Evolutionary conservation across 2,797 vertebrate genomes (phyloP), one percentile per base, ranked within the genome.

Genomic region (Micrastur ruficollis): DNA sequence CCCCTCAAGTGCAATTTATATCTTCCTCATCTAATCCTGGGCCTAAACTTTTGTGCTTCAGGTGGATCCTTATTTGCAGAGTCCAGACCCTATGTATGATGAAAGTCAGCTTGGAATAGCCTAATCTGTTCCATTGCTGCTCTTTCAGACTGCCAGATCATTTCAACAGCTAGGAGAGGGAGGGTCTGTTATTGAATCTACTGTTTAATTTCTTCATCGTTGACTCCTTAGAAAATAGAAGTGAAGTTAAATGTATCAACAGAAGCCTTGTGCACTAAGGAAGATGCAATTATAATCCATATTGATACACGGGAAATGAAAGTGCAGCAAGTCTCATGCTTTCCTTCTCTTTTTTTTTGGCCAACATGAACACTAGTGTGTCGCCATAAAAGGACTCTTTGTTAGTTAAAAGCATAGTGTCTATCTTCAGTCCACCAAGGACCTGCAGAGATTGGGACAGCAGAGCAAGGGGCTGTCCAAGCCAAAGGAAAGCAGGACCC

Each of bases 1-100:
- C 4, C 8, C 5, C 12, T 85, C 23, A 40, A 42, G 17, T 25
- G 12, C 7, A 32, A 29, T 32, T 74, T 72, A 21, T 67, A 26
- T 27, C 0, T 0, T n/a, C n/a, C 40, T 11, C 26, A 32, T 76
- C 36, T 81, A 40, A 67, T 56, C 11, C 18, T 56, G 10, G 7
- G 5, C 4, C 29, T 52, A 5, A 88, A 65, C 4, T 3, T 34
- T 31, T 19, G 19, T 59, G 18, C 55, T 86, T 47, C 23, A 75
- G 50, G 25, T 84, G 27, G 79, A 78, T 42, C 11, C 1, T 59
- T 68, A 34, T 46, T 55, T 4, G 0, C 29, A 89, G 26, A 58
- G 32, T 81, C 46, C 67, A 75, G 32, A 67, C 6, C 4, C 9
- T 22, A 16, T 32, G 17, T 11, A 22, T 22, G 47, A 29, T 38